Evolutionary conservation across 2,888 invertebrate genomes (phyloP), one percentile per base, ranked within the genome.

Genomic region (Malacosoma neustria): DNA sequence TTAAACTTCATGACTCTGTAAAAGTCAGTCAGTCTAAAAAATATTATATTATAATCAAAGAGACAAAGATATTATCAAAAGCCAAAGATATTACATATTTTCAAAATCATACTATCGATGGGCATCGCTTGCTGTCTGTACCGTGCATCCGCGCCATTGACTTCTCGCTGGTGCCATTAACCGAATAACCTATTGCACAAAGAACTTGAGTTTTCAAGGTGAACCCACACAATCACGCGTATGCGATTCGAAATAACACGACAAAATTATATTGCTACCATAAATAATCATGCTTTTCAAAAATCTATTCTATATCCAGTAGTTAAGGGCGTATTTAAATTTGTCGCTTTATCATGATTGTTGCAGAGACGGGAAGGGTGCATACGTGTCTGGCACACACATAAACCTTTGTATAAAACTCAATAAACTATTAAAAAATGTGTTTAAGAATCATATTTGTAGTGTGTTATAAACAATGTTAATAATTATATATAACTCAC

Each of bases 131-230:
- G 77, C 73, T 60, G 67, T 69, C 80, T 51, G 53, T 84, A 72
- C 72, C 39, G 36, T 46, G 70, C 74, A 72, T 77, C 72, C 76
- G 69, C 82, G 82, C 82, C 84, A 84, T 85, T 84, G 84, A 84
- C 82, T 85, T 71, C 22, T 22, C 72, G 72, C 75, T 70, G 81
- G 70, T 80, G 86, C 81, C 85, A 85, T 85, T 86, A 87, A 84
- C 86, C 86, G 86, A 86, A 85, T 87, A 84, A 86, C 86, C 86
- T 79, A 86, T 81, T 85, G 82, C 82, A 85, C 85, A 86, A 86
- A 86, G 85, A 80, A 76, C 76, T 73, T 71, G 67, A 75, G 61
- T 68, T 80, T 82, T 84, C 86, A 87, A 87, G 86, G 86, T 86
- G 84, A 86, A 85, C 76, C 1, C 80, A 79, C 77, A 85, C 84